phyloP scores from a whole-genome alignment of 2,888 invertebrate genomes.

The Papilio elwesi region DNA sequence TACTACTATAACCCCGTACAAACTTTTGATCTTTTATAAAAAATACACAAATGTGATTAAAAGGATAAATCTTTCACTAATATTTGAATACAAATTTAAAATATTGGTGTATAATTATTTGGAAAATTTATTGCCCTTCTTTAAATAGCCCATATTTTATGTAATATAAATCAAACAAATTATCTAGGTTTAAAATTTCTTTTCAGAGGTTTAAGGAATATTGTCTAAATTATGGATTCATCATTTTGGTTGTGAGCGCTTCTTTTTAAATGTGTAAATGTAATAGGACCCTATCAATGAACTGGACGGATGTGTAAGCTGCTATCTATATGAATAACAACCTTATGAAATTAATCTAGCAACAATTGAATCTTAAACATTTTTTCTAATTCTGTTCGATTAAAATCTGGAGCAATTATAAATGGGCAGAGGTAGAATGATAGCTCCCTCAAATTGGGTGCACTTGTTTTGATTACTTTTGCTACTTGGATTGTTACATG shows the following conservation, averaged over 20 bases:
- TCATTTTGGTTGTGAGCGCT: too few species aligned
- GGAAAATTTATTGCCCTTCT: neutral
- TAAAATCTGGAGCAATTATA: slow-evolving; percentile 75
- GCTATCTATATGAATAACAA: slow-evolving; percentile 51
- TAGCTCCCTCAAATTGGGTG: slow-evolving; percentile 77
- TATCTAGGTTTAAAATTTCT: too few species aligned
- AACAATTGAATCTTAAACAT: slow-evolving; percentile 80
- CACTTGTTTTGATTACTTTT: slow-evolving; percentile 76
- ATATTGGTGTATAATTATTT: neutral
- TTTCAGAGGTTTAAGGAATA: too few species aligned
- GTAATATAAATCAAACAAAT: too few species aligned
- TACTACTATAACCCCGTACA: too few species aligned
- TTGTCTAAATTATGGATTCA: too few species aligned
- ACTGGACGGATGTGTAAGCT: slow-evolving; percentile 64
- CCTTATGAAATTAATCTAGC: slow-evolving; percentile 65
- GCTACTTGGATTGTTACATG: slow-evolving; percentile 81
- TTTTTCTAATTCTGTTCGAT: slow-evolving; percentile 76
- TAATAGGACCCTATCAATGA: slow-evolving; percentile 39
- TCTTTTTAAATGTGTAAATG: neutral
- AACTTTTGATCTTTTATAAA: neutral
- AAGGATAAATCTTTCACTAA: too few species aligned
- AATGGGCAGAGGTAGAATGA: slow-evolving; percentile 82
- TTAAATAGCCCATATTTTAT: too few species aligned
- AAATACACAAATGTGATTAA: slow-evolving; percentile 10
- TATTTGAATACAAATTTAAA: neutral